Evolutionary conservation across 2,797 vertebrate species (phyloP), one percentile per base, ranked within the genome.

Genomic region (Syndactyla subalaris): DNA sequence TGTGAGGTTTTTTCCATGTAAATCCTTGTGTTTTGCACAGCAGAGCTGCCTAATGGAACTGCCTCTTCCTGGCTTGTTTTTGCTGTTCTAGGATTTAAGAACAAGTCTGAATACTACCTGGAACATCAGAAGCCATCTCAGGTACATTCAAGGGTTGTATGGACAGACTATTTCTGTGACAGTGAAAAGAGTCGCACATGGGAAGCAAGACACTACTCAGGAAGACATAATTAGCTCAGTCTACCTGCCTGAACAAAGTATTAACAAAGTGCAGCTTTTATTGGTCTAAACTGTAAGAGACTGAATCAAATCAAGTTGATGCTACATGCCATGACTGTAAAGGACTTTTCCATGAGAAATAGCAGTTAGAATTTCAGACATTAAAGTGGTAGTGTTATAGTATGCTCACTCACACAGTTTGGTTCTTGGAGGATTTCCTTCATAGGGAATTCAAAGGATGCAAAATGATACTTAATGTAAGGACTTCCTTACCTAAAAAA

Each of bases 1-100:
- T 39, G 39, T 39, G 39, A 14, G 39, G 21, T 20, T 2, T 13
- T 10, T 7, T 7, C 6, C 8, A 2, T 0, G 4, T 68, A 85
- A 83, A 88, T 76, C 3, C 0, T 45, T 3, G 2, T 29, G 29
- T 41, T 32, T 11, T 27, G 17, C 24, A 12, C 16, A 27, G 30
- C 18, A 54, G 34, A 68, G 19, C 14, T 81, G 23, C n/a, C 52
- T 67, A 46, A 45, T 21, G 24, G 14, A 54, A 54, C 12, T 54
- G 49, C 10, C n/a, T 74, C 21, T 81, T 68, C n/a, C 41, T 65
- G 46, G 22, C 29, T 20, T 39, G 20, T 72, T 84, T 84, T 88
- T 74, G 17, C 23, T 72, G 15, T 43, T 74, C 32, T 36, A 54
- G 41, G 34, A 61, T 52, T 92, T 78, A 83, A 73, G 51, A 43